Base-by-base conservation (phyloP, 2,888 invertebrate species). In the Tridacna gigas region DNA sequence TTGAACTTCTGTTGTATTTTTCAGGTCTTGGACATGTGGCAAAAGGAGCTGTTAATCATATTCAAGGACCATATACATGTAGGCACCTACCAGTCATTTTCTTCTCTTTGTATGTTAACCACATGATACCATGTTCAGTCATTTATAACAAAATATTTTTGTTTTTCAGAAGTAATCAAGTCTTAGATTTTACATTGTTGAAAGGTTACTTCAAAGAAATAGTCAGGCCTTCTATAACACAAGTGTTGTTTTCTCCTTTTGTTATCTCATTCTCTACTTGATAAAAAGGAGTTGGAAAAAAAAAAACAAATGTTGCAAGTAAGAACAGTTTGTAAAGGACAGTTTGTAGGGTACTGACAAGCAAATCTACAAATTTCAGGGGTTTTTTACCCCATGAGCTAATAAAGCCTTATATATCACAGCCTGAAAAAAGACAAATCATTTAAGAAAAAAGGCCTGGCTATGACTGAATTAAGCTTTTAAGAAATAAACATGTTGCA, bases 11-110 rank as follows among this genome's bases (percentile, higher is more conserved):
- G 47, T 81, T 81, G 69, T 81, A 18, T 82, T 20, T 90, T 90
- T 78, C 91, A 93, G 93, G 90, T 73, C 77, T 87, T 61, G 92
- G 92, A 67, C 88, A 88, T 51, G 86, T 92, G 69, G 88, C 91
- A 20, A 88, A 89, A 80, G 77, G 88, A 75, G 86, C 89, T 48
- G 83, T 88, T 61, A 84, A 85, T 77, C 88, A 89, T 82, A 66
- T 90, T 63, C 90, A 88, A 79, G 90, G 81, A 60, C 81, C 82
- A 71, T 80, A 80, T 80, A 90, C 92, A 90, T 92, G 92, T 92
- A 92, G 80, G 92, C 88, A 91, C 77, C 37, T 65, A 65, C 28
- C 22, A 22, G 28, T 67, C 26, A 51, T 22, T 56, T 60, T 28
- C 20, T 61, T 18, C 22, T 71, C 0, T 2, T 63, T 63, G 63